phyloP scores from a whole-genome alignment of 2,113 vertebrate species.

The Vulpes vulpes region DNA sequence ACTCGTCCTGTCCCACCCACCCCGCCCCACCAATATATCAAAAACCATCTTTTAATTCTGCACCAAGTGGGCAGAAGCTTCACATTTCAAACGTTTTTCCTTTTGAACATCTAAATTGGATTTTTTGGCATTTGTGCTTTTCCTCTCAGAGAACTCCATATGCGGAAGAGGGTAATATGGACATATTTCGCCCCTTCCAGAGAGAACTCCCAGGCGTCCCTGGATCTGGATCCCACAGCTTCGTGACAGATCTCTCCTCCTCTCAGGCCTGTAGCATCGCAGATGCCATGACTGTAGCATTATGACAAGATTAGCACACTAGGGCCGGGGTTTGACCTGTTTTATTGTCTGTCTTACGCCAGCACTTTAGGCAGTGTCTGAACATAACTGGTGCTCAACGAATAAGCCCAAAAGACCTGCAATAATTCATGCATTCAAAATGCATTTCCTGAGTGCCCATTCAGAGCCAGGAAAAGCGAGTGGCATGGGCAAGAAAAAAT shows the following conservation, averaged over 20 bases:
- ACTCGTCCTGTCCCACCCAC: too few relatives aligned
- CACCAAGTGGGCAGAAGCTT: neutral
- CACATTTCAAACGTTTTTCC: neutral
- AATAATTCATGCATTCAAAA: neutral
- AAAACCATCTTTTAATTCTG: neutral
- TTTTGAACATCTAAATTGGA: neutral
- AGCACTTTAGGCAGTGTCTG: neutral
- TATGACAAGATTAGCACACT: neutral
- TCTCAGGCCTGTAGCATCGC: fast-evolving
- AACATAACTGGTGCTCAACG: neutral
- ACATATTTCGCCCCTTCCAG: neutral
- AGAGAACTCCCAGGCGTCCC: fast-evolving
- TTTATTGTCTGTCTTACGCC: neutral
- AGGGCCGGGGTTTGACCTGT: neutral
- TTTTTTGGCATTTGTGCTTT: neutral
- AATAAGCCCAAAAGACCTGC: neutral
- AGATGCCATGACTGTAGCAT: neutral
- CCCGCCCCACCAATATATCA: neutral
- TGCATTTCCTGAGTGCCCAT: neutral
- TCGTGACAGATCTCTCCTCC: neutral
- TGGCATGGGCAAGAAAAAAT: neutral
- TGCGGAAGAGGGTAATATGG: neutral
- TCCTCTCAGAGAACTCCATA: neutral
- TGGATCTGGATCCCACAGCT: neutral
- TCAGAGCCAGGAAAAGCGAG: neutral